Evolutionary conservation across 1,140 invertebrate species (phyloP).

Genomic region (Meteorus sp.): DNA sequence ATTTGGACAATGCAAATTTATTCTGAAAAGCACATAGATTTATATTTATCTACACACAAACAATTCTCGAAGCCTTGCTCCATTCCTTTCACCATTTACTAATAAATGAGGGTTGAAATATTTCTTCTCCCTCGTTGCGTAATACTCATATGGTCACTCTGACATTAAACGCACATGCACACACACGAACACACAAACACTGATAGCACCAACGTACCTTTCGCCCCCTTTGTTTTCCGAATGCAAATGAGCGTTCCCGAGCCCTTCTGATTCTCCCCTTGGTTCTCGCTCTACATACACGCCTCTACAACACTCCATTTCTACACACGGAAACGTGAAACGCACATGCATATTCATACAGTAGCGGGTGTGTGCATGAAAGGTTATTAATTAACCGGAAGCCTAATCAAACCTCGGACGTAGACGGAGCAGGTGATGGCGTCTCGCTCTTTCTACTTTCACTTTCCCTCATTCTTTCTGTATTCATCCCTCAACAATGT

Average conservation of each 20-base stretch:
- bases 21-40: no score
- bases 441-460: no score
- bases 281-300: slow-evolving; percentile 15
- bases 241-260: slow-evolving; percentile 56
- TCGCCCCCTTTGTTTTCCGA: slow-evolving; percentile 55
- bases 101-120: neutral
- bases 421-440: neutral
- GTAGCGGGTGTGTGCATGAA: slow-evolving; percentile 51
- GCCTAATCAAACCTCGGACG: slow-evolving; percentile 55
- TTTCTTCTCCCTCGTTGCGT: neutral
- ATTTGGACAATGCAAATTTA: no score
- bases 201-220: slow-evolving; percentile 31
- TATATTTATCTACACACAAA: no score
- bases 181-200: slow-evolving; percentile 1
- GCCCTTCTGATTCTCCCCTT: slow-evolving; percentile 8
- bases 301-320: slow-evolving; percentile 23
- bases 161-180: neutral
- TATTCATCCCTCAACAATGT: no score
- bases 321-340: slow-evolving; percentile 51
- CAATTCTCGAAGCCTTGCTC: no score
- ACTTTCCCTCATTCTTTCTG: no score
- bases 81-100: no score
- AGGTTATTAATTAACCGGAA: slow-evolving; percentile 61
- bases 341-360: slow-evolving; percentile 57
- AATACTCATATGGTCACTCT: neutral